phyloP scores from a whole-genome alignment of 2,797 vertebrate genomes.

The Buphagus erythrorhynchus region DNA sequence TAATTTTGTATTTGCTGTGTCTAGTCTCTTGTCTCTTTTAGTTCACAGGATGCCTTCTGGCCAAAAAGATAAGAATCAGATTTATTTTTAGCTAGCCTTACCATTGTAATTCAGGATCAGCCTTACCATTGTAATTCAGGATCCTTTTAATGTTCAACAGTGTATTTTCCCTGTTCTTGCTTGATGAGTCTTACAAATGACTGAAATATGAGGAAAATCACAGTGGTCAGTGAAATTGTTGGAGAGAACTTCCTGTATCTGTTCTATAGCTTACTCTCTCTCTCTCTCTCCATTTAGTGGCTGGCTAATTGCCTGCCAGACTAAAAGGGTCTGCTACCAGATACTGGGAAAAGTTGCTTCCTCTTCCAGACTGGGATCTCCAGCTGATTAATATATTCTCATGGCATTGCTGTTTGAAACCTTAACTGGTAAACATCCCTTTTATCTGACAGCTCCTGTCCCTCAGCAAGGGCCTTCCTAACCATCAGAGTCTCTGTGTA shows the following conservation, averaged over 20 bases:
- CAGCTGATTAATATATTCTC: conserved; percentile 16
- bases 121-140: background rate
- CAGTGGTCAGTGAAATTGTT: background rate
- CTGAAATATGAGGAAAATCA: background rate
- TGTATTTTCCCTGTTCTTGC: background rate
- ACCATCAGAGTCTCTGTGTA: background rate
- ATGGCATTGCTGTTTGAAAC: background rate
- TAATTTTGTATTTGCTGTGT: background rate
- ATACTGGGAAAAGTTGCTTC: background rate
- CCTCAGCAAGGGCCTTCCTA: background rate
- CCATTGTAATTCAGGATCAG: background rate
- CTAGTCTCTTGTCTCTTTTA: background rate
- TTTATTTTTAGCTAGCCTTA: conserved; percentile 19
- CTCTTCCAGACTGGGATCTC: background rate
- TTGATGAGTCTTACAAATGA: background rate
- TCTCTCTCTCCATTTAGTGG: background rate
- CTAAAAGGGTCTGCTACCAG: background rate
- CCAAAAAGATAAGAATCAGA: background rate
- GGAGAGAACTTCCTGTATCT: background rate
- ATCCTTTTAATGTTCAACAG: background rate
- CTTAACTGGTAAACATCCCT: background rate
- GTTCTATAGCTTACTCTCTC: background rate
- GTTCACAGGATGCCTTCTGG: background rate
- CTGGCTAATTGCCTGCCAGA: background rate
- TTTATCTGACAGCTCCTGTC: conserved; percentile 10